Evolutionary conservation across 1,140 invertebrate genomes (phyloP).

Genomic region (Drosophila erecta): DNA sequence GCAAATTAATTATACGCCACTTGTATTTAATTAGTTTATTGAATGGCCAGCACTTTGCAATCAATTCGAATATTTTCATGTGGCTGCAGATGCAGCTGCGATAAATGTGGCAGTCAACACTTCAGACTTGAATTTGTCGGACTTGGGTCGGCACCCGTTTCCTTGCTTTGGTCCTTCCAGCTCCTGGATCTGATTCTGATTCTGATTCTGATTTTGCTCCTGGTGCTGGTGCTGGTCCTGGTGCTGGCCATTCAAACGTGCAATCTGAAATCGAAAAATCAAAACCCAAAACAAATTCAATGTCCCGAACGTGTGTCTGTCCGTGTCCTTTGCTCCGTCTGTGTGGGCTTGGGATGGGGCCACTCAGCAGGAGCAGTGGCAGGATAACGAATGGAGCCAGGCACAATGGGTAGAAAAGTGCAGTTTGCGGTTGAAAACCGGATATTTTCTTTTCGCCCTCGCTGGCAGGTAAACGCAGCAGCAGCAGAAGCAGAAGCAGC

Average conservation of each 20-base stretch:
- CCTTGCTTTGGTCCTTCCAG: conserved; percentile 10
- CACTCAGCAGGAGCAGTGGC: conserved; percentile 38
- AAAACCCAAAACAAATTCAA: conserved; percentile 82
- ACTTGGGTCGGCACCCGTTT: conserved; percentile 7
- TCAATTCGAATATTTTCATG: conserved; percentile 46
- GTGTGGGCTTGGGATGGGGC: conserved; percentile 27
- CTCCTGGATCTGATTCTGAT: conserved; percentile 1
- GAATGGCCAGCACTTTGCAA: conserved; percentile 49
- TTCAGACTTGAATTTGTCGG: conserved; percentile 42
- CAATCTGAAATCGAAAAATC: conserved; percentile 81
- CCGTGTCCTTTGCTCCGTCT: conserved; percentile 13
- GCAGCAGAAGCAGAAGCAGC: neutral
- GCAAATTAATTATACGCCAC: conserved; percentile 47
- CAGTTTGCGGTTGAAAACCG: conserved; percentile 73
- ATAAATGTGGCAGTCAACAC: conserved; percentile 70
- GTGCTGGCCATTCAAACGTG: conserved; percentile 68
- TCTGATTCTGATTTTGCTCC: neutral
- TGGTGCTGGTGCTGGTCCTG: conserved; percentile 2
- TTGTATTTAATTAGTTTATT: conserved; percentile 75
- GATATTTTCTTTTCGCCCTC: conserved; percentile 61
- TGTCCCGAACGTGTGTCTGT: conserved; percentile 73
- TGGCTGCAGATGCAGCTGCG: conserved; percentile 47
- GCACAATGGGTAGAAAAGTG: conserved; percentile 71
- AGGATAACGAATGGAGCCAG: conserved; percentile 31
- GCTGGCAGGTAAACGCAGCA: conserved; percentile 22